Percentiles rank a stretch among this genome's conserved stretches.
Evolutionary conservation across 1,140 invertebrate species (phyloP).

Genomic region (Macrostomum lignano): DNA sequence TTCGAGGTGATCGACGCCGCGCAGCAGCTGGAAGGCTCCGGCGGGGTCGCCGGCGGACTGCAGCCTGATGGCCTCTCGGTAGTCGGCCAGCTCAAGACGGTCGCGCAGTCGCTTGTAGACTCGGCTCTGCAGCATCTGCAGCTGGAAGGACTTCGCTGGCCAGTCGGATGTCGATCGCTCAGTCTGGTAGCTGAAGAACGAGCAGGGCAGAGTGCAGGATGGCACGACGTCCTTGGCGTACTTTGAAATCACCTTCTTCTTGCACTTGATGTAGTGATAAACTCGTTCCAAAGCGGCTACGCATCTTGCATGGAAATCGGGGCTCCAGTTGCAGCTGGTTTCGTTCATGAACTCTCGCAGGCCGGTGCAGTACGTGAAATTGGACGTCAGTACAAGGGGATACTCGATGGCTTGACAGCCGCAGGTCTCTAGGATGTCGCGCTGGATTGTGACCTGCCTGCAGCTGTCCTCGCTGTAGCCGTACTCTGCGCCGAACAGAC

Average conservation of each 20-base stretch:
- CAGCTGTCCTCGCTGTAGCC: constrained; percentile 1
- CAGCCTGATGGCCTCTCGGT: neutral
- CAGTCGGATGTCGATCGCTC: neutral
- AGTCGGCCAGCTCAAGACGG: neutral
- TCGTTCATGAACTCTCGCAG: neutral
- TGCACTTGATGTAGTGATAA: neutral
- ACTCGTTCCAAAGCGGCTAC: neutral
- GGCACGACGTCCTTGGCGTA: neutral
- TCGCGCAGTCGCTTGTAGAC: neutral
- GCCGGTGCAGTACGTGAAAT: neutral
- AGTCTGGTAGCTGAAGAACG: neutral
- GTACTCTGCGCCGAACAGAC: neutral
- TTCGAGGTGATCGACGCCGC: neutral
- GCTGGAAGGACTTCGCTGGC: constrained; percentile 1
- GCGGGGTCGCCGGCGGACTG: neutral
- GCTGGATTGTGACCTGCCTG: constrained; percentile 3
- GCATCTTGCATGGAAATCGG: neutral
- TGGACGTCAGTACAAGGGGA: constrained; percentile 1
- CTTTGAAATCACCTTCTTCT: neutral
- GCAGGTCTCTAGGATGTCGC: constrained; percentile 1
- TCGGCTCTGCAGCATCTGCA: neutral
- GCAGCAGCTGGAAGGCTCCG: neutral
- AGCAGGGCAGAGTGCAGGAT: constrained; percentile 1
- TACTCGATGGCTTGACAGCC: constrained; percentile 5
- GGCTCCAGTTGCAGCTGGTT: neutral